These are phyloP conservation scores for Lepidotrigona ventralis DNA, from an alignment of 1,140 invertebrate species.

Conservation along the genomic window DNA sequence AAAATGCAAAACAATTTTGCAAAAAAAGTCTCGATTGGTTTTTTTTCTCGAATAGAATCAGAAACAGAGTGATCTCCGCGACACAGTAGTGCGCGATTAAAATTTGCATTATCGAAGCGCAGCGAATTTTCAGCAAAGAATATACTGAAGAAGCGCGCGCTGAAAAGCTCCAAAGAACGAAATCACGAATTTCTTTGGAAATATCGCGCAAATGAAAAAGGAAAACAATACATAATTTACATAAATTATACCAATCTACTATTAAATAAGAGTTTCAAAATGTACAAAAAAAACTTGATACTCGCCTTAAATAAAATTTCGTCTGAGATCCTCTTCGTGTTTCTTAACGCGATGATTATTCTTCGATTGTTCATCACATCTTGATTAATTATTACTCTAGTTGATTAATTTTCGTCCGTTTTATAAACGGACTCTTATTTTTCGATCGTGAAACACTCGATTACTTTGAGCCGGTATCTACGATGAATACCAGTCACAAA, in stretches of 20 bases:
- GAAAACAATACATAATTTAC: neutral
- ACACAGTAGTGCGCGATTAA: neutral
- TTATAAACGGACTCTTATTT: constrained; percentile 2
- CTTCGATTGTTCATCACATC: constrained; percentile 41
- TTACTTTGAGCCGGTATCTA: constrained; percentile 4
- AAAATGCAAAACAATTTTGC: neutral
- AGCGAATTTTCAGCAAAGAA: constrained; percentile 28
- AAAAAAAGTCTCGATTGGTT: neutral
- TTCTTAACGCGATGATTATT: constrained; percentile 34
- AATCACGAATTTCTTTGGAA: constrained; percentile 10
- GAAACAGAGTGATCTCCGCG: constrained; percentile 22
- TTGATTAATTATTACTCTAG: constrained; percentile 39
- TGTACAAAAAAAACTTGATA: constrained; percentile 65
- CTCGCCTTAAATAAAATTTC: constrained; percentile 66
- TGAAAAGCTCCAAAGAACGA: neutral
- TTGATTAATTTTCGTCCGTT: constrained; percentile 31
- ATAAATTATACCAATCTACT: constrained; percentile 8
- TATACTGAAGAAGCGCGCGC: neutral
- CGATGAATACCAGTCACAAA: constrained; percentile 8
- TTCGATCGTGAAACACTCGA: constrained; percentile 39
- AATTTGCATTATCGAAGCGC: neutral
- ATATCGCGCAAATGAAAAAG: neutral
- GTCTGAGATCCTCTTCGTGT: constrained; percentile 46
- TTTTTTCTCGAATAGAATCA: neutral
- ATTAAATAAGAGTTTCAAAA: constrained; percentile 11